A percentile compares a stretch with the other conserved stretches of the same genome.
These are phyloP conservation scores for Apomyelois bistriatella DNA, from an alignment of 2,888 invertebrate species.

Conservation along the genomic window DNA sequence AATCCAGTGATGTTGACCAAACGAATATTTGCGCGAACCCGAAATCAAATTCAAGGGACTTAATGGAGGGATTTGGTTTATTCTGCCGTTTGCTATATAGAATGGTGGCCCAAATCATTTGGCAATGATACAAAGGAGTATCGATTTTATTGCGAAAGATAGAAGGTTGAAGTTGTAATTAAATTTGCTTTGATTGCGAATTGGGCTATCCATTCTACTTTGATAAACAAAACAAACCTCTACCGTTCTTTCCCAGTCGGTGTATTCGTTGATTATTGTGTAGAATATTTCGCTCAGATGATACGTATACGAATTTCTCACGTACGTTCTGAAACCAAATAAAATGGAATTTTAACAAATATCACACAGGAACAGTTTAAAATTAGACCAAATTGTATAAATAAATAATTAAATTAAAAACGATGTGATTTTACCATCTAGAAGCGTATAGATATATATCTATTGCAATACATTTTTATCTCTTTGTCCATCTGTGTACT, in stretches of 20 bases:
- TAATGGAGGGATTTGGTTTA: slow-evolving; percentile 6
- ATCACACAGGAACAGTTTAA: no score
- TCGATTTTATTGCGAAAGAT: not conserved
- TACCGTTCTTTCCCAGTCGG: slow-evolving; percentile 97
- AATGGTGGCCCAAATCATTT: slow-evolving; percentile 3
- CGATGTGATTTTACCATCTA: no score
- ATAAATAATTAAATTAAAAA: no score
- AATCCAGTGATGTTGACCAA: slow-evolving; percentile 21
- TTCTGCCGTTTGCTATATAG: not conserved
- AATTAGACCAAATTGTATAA: no score
- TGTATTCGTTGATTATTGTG: slow-evolving; percentile 98
- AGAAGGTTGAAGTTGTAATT: not conserved
- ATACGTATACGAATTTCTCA: slow-evolving; percentile 96
- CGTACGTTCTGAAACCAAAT: slow-evolving; percentile 87
- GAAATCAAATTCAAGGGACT: slow-evolving; percentile 25
- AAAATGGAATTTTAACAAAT: no score
- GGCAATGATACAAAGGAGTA: slow-evolving; percentile 8
- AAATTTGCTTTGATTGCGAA: slow-evolving; percentile 10
- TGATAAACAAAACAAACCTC: slow-evolving; percentile 68
- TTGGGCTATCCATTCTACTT: slow-evolving; percentile 23
- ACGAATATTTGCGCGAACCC: slow-evolving; percentile 25
- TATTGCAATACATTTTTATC: no score
- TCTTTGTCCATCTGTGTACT: no score
- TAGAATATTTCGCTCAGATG: slow-evolving; percentile 98
- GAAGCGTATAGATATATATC: no score